Evolutionary conservation across 1,140 invertebrate species (phyloP), one percentile per base, ranked within the genome.

Genomic region (Zophobas atratus): DNA sequence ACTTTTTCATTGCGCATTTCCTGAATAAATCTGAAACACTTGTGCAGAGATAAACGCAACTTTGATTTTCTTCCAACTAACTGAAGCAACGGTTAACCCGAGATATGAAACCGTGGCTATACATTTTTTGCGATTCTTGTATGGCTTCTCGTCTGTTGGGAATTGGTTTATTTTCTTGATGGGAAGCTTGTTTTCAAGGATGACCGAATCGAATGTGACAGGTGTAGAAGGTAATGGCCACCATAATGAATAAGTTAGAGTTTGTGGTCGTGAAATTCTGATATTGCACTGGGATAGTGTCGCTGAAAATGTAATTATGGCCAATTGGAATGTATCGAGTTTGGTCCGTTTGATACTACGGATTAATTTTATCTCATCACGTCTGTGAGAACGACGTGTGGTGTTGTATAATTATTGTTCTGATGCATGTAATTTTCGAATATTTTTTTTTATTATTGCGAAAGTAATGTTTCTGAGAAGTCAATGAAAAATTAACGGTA

Each of bases 121-220:
- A 51, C 49, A 20, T 51, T 51, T 51, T 51, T 51, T 2, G 3
- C 49, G 49, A 51, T 20, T 20, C 20, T 20, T 2, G n/a, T n/a
- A 20, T 20, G n/a, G n/a, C 49, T 51, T 20, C 49, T 51, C 2
- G 6, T n/a, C 49, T 2, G 20, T 6, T 51, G 49, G 49, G 49
- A 51, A 5, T 4, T 5, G 49, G 6, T 51, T 51, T 51, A 51
- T 51, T 51, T 51, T n/a, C 20, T 51, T 51, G 49, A 51, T 20
- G n/a, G 49, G 49, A 51, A 51, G 49, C 20, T 51, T 51, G 49
- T 51, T 51, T 20, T 51, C 49, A 51, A 51, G 49, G 49, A 51
- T 51, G 49, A 51, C 20, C 3, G 20, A 51, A 6, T 5, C 49
- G n/a, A 6, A 20, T 20, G n/a, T 51, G 49, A 51, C 49, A 51